These are phyloP conservation scores for Sinotaia quadrata DNA, from an alignment of 2,888 invertebrate genomes.

Conservation along the genomic window DNA sequence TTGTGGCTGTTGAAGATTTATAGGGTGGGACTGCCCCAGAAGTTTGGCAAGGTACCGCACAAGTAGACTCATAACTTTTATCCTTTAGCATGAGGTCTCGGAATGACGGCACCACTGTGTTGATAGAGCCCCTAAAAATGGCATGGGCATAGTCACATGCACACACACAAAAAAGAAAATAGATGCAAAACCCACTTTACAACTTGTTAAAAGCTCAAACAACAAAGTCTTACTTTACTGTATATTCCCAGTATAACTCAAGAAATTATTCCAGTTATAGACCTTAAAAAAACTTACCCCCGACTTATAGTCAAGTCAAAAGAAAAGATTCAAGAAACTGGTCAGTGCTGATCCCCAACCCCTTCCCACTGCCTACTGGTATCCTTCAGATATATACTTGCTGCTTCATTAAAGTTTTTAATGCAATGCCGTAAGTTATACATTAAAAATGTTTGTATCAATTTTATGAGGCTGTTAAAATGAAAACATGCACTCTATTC, in stretches of 20 bases:
- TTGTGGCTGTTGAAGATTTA: no score
- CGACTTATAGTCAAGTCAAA: no score
- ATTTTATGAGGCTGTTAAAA: no score
- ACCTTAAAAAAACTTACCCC: no score
- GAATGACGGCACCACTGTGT: conserved; percentile 59
- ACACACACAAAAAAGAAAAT: not conserved
- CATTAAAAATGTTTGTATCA: no score
- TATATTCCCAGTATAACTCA: no score
- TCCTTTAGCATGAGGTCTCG: conserved; percentile 64
- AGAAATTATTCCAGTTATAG: no score
- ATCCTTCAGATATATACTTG: not conserved
- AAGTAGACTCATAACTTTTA: conserved; percentile 6
- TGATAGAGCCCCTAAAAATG: conserved; percentile 54
- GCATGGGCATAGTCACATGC: not conserved
- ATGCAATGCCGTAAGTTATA: no score
- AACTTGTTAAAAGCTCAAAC: not conserved
- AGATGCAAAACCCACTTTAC: not conserved
- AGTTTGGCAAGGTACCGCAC: not conserved
- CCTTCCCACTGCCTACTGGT: not conserved
- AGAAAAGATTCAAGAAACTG: no score
- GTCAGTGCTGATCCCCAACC: not conserved
- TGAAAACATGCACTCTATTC: no score
- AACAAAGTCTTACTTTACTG: not conserved
- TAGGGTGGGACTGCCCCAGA: not conserved
- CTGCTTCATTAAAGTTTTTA: no score